Percentiles rank a stretch among this genome's conserved stretches.
These are phyloP conservation scores for Hipparchia sbordonii DNA, from an alignment of 2,888 invertebrate species.

Conservation along the genomic window DNA sequence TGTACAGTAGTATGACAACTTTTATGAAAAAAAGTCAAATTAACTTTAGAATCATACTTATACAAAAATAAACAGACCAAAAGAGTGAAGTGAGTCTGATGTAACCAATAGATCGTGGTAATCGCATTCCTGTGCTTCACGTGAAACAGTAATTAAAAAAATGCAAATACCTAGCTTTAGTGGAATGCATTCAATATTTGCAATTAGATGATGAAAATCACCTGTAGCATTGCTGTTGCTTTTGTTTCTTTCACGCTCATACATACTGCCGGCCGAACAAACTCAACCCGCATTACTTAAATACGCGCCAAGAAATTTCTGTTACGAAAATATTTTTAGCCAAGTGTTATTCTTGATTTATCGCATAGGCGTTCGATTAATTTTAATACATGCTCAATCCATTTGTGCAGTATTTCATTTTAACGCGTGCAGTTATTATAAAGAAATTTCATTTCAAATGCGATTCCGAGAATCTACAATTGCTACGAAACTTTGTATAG, in stretches of 20 bases:
- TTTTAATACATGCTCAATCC: conserved; percentile 40
- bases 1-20: conserved; percentile 24
- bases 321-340: conserved; percentile 44
- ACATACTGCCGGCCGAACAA: conserved; percentile 37
- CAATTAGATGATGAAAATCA: conserved; percentile 27
- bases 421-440: conserved; percentile 31
- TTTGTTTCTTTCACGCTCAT: conserved; percentile 44
- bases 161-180: neutral
- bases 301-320: conserved; percentile 44
- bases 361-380: conserved; percentile 39
- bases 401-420: conserved; percentile 38
- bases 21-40: conserved; percentile 12
- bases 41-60: neutral
- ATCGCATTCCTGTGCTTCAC: neutral
- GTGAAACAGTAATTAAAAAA: neutral
- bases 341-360: conserved; percentile 42
- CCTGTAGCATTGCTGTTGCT: conserved; percentile 43
- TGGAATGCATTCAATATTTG: neutral
- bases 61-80: neutral
- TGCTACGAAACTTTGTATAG: conserved; percentile 5
- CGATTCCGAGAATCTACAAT: conserved; percentile 13
- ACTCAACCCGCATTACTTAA: conserved; percentile 40
- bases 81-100: neutral
- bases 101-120: neutral
- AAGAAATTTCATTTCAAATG: conserved; percentile 26